Percentiles rank a stretch among this genome's conserved stretches.
phyloP scores from a whole-genome alignment of 2,888 invertebrate species.

The Vesta saturnalis region DNA sequence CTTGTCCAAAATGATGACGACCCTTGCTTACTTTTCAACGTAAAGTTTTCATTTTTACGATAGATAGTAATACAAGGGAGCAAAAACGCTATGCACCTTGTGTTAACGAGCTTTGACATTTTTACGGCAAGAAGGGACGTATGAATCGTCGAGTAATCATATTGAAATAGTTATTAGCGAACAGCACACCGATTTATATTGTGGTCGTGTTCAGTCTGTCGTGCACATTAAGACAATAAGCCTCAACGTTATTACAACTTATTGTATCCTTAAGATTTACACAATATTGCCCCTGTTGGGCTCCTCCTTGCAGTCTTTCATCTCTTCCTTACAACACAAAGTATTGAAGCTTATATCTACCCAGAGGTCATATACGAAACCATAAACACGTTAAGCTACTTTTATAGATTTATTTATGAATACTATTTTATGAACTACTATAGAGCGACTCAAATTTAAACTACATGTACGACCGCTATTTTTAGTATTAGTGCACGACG shows the following conservation, averaged over 20 bases:
- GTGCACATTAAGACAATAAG: constrained; percentile 58
- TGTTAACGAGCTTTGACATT: constrained; percentile 42
- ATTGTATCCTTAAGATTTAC: constrained; percentile 52
- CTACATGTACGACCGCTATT: too few relatives aligned
- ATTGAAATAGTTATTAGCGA: constrained; percentile 43
- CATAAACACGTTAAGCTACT: background rate
- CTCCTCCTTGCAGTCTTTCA: constrained; percentile 18
- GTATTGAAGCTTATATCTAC: background rate
- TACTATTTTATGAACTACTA: too few relatives aligned
- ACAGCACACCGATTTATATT: constrained; percentile 52
- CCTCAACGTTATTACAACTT: constrained; percentile 53
- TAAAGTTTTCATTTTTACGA: constrained; percentile 44
- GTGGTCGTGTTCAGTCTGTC: constrained; percentile 58
- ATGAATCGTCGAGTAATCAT: constrained; percentile 45
- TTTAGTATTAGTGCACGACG: too few relatives aligned
- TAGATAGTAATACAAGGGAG: constrained; percentile 22
- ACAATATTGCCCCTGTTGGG: constrained; percentile 19
- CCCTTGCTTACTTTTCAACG: constrained; percentile 42
- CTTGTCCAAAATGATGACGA: constrained; percentile 42
- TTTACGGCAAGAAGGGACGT: constrained; percentile 46
- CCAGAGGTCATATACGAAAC: too few relatives aligned
- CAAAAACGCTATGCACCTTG: constrained; percentile 21
- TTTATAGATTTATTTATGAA: background rate
- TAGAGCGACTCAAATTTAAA: too few relatives aligned
- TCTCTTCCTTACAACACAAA: constrained; percentile 3